Evolutionary conservation across 2,888 invertebrate species (phyloP).

Genomic region (Coecobrya sp.): DNA sequence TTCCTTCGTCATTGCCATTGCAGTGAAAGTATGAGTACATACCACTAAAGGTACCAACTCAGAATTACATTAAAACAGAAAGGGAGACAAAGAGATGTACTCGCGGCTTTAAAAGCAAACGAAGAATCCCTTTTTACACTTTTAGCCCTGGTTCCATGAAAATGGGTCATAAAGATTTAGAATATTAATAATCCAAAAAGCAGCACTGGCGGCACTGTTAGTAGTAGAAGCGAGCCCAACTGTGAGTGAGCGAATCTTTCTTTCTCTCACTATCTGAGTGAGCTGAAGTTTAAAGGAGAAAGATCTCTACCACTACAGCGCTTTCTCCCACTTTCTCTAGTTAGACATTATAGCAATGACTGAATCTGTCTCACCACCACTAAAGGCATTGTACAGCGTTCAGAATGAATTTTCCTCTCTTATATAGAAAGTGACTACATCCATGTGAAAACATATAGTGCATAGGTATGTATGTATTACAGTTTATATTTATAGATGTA

Average conservation of each 20-base stretch:
- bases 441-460: not conserved
- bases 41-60: conserved; percentile 19
- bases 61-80: conserved; percentile 17
- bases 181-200: conserved; percentile 79
- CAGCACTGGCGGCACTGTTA: conserved; percentile 29
- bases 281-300: conserved; percentile 24
- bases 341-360: not conserved
- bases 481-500: conserved; percentile 27
- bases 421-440: not conserved
- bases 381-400: not conserved
- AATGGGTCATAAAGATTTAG: conserved; percentile 81
- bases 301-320: not conserved
- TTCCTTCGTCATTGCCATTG: not conserved
- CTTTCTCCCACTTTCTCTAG: not conserved
- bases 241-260: conserved; percentile 30
- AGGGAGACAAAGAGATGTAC: conserved; percentile 33
- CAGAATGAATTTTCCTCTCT: conserved; percentile 17
- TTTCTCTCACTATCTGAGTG: conserved; percentile 20
- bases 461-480: not conserved
- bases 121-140: conserved; percentile 67
- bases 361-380: conserved; percentile 28
- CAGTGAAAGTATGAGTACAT: not conserved
- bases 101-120: conserved; percentile 22
- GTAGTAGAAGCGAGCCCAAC: not conserved
- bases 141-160: conserved; percentile 67